Percentiles rank a stretch among this genome's conserved stretches.
Evolutionary conservation across 2,797 vertebrate genomes (phyloP).

Genomic region (Erithacus rubecula): DNA sequence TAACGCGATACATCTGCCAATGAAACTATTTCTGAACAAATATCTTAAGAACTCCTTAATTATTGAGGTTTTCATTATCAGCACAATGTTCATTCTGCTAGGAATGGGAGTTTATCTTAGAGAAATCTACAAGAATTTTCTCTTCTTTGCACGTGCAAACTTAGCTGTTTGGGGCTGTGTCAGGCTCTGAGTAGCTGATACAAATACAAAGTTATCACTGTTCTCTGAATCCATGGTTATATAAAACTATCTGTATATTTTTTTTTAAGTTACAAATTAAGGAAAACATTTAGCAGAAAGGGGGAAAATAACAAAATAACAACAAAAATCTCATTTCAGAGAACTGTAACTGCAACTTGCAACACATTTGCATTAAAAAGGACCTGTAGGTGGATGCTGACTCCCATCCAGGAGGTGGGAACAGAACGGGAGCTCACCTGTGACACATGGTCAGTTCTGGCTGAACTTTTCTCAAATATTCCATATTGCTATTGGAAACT

Average conservation of each 20-base stretch:
- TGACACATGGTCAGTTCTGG: neutral
- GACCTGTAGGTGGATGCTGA: neutral
- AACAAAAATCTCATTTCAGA: neutral
- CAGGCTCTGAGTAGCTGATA: neutral
- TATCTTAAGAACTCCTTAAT: neutral
- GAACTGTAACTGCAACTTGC: neutral
- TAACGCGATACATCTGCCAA: neutral
- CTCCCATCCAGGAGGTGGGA: neutral
- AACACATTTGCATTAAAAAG: neutral
- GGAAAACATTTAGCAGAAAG: neutral
- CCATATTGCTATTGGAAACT: neutral
- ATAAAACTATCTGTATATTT: neutral
- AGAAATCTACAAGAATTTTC: neutral
- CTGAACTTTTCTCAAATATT: neutral
- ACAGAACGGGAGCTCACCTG: neutral
- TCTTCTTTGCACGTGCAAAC: neutral
- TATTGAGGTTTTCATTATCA: neutral
- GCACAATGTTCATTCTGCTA: neutral
- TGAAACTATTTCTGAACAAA: neutral
- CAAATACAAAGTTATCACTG: neutral
- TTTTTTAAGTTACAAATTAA: neutral
- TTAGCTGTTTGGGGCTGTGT: neutral
- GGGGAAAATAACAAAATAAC: neutral
- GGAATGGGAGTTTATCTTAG: neutral
- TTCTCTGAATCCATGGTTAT: neutral